These are phyloP conservation scores for Trachelus tabidus DNA, from an alignment of 2,888 invertebrate genomes.

Conservation along the genomic window DNA sequence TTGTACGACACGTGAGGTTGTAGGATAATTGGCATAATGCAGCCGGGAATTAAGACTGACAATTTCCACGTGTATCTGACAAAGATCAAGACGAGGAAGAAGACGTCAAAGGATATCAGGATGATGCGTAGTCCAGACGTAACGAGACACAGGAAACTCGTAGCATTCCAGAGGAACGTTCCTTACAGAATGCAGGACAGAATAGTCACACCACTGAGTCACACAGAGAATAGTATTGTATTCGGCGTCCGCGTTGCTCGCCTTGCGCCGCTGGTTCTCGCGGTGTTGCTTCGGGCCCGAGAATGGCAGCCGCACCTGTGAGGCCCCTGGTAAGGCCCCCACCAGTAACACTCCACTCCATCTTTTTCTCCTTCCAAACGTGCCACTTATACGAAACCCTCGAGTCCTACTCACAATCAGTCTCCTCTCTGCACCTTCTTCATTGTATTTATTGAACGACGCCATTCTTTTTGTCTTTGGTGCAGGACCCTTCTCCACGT, in stretches of 20 bases:
- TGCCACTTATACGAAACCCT: background rate
- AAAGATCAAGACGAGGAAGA: background rate
- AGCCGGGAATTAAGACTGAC: background rate
- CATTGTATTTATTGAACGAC: background rate
- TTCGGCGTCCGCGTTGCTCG: background rate
- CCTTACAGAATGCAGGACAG: background rate
- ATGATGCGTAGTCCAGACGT: background rate
- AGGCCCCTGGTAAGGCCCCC: constrained; percentile 22
- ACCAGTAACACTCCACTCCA: background rate
- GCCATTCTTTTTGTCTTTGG: background rate
- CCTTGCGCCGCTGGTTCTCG: background rate
- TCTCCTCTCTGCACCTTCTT: background rate
- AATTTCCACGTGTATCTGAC: background rate
- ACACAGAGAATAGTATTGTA: background rate
- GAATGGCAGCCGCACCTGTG: constrained; percentile 50
- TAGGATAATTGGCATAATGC: background rate
- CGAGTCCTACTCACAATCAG: background rate
- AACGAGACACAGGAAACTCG: background rate
- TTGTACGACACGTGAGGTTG: background rate
- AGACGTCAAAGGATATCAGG: background rate
- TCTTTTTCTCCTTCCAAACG: background rate
- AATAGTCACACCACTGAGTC: background rate
- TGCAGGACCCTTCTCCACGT: background rate
- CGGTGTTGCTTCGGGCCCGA: background rate
- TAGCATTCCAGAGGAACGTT: background rate